Evolutionary conservation across 1,140 invertebrate genomes (phyloP).

Genomic region (Drosophila chauvacae): DNA sequence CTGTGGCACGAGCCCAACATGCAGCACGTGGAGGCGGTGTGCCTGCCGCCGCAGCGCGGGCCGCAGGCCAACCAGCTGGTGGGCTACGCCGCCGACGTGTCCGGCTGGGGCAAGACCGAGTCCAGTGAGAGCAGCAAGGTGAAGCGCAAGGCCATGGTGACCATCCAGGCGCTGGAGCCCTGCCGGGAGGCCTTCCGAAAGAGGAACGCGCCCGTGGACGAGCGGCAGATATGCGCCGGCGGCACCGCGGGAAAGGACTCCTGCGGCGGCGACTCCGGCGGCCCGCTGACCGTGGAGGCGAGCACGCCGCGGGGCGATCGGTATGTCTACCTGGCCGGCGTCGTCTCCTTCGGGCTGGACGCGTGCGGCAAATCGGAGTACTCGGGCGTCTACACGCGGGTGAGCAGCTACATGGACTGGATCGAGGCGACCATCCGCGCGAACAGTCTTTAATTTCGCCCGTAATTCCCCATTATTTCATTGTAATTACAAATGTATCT

Average conservation of each 20-base stretch:
- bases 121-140: slow-evolving; percentile 50
- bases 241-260: slow-evolving; percentile 60
- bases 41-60: slow-evolving; percentile 87
- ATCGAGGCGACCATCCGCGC: slow-evolving; percentile 51
- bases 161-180: slow-evolving; percentile 33
- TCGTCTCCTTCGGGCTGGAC: slow-evolving; percentile 54
- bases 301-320: slow-evolving; percentile 36
- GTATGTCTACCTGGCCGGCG: slow-evolving; percentile 56
- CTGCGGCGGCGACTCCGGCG: slow-evolving; percentile 72
- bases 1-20: slow-evolving; percentile 17
- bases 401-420: slow-evolving; percentile 63
- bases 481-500: not conserved
- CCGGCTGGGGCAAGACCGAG: slow-evolving; percentile 93
- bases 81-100: slow-evolving; percentile 87
- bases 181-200: slow-evolving; percentile 41
- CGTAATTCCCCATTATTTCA: not conserved
- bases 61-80: slow-evolving; percentile 82
- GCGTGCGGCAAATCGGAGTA: slow-evolving; percentile 41
- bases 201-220: not conserved
- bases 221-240: slow-evolving; percentile 65
- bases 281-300: slow-evolving; percentile 60
- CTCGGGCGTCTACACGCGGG: slow-evolving; percentile 60
- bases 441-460: slow-evolving; percentile 22
- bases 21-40: slow-evolving; percentile 88
- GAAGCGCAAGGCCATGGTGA: slow-evolving; percentile 61